Base-by-base conservation (phyloP, 2,888 invertebrate genomes). In the Enchytraeus crypticus region DNA sequence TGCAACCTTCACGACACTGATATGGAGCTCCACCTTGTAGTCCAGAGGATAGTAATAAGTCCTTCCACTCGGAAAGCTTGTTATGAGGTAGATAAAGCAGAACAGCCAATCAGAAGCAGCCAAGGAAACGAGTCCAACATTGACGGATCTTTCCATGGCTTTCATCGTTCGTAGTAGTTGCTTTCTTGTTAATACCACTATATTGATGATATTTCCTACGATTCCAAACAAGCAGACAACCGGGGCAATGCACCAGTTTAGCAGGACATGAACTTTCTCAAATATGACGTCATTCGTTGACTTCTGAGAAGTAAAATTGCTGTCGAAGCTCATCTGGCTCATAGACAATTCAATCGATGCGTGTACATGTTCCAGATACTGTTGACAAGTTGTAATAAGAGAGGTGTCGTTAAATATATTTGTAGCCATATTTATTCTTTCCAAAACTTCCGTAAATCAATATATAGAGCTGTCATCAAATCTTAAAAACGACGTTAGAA, bases 91-190 rank as follows among this genome's bases (percentile, higher is more conserved):
- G 56, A 74, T 70, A 18, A 73, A 57, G 64, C 75, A 75, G 63
- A 74, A 76, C 72, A 87, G 80, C 57, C 88, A 82, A 45, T 89
- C 88, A 18, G 88, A 88, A 2, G 86, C 84, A n/a, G 88, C 88
- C 73, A 89, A 85, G 57, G 87, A 87, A 84, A 82, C 75, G 27
- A 81, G 70, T 87, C 79, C 89, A 75, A 88, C 85, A 77, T 89
- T 88, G 45, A 88, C 88, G 0, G 87, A 86, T 46, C 88, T 88
- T 70, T 87, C 84, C 84, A 88, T 86, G 70, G 87, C 87, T 65
- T 86, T 84, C 68, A 76, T 71, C 5, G 75, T 73, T 53, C 70
- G 71, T 55, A 71, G 71, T 23, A 77, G 66, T 64, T 74, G 74
- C 29, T 76, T 67, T 63, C 87, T 83, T 51, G 88, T 88, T 64